phyloP scores from a whole-genome alignment of 2,797 vertebrate species.

The Linurgus olivaceus region DNA sequence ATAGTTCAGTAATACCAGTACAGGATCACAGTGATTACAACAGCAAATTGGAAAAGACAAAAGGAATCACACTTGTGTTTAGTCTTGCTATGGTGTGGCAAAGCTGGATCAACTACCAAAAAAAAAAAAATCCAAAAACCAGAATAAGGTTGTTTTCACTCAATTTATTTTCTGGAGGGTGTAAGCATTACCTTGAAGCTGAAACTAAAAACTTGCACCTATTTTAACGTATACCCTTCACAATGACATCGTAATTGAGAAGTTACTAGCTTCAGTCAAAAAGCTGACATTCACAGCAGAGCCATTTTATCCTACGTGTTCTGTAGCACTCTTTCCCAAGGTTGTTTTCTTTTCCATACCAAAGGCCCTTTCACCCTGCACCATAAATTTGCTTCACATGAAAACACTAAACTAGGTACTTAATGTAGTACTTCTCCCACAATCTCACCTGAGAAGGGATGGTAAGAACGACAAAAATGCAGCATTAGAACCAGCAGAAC shows the following conservation, averaged over 20 bases:
- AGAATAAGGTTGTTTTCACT: neutral
- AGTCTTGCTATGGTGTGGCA: neutral
- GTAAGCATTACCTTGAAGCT: neutral
- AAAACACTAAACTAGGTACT: neutral
- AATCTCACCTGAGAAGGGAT: neutral
- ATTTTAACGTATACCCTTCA: neutral
- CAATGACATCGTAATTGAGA: neutral
- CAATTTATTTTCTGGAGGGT: neutral
- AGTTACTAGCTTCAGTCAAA: neutral
- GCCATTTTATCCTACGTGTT: neutral
- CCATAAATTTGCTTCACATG: neutral
- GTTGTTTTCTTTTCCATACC: neutral
- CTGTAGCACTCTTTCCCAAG: neutral
- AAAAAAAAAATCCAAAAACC: neutral
- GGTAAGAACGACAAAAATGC: neutral
- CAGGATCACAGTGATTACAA: neutral
- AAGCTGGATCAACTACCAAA: neutral
- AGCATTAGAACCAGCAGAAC: neutral
- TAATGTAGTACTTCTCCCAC: neutral
- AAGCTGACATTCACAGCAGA: neutral
- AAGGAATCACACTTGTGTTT: neutral
- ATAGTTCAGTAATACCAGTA: neutral
- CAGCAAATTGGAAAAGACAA: neutral
- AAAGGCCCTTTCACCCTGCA: neutral
- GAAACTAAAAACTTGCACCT: neutral